Evolutionary conservation across 2,797 vertebrate genomes (phyloP).

Genomic region (Enteromius unitaeniatus): DNA sequence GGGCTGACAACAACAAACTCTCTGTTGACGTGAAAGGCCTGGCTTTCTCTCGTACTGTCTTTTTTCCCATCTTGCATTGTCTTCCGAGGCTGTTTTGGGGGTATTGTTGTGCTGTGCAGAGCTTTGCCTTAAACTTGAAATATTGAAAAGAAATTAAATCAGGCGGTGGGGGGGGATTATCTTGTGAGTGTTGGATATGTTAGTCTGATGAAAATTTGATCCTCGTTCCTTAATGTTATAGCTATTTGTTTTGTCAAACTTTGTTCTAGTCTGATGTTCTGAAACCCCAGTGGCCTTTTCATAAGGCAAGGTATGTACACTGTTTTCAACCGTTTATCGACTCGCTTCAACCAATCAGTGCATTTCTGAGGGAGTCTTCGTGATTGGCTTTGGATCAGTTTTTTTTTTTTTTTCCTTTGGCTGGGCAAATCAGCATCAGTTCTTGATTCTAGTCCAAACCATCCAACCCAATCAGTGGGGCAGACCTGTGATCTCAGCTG

Average conservation of each 20-base stretch:
- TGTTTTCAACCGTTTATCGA: constrained; percentile 54
- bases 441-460: constrained; percentile 61
- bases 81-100: constrained; percentile 32
- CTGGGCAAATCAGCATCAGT: constrained; percentile 40
- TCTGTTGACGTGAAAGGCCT: constrained; percentile 11
- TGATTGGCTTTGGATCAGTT: constrained; percentile 64
- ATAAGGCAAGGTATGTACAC: constrained; percentile 78
- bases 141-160: constrained; percentile 51
- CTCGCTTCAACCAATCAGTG: constrained; percentile 70
- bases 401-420: constrained; percentile 27
- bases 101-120: constrained; percentile 41
- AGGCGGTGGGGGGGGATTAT: constrained; percentile 26
- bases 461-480: constrained; percentile 63
- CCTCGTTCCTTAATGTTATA: constrained; percentile 1
- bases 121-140: constrained; percentile 45
- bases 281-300: constrained; percentile 68
- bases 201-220: constrained; percentile 13
- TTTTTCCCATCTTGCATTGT: neutral
- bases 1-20: constrained; percentile 36
- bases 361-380: constrained; percentile 51
- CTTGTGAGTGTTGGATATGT: constrained; percentile 9
- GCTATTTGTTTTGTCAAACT: constrained; percentile 62
- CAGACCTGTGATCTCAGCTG: constrained; percentile 18
- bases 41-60: neutral
- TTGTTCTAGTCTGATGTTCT: constrained; percentile 81